phyloP scores from a whole-genome alignment of 2,888 invertebrate genomes.

The Andrena bicolor region DNA sequence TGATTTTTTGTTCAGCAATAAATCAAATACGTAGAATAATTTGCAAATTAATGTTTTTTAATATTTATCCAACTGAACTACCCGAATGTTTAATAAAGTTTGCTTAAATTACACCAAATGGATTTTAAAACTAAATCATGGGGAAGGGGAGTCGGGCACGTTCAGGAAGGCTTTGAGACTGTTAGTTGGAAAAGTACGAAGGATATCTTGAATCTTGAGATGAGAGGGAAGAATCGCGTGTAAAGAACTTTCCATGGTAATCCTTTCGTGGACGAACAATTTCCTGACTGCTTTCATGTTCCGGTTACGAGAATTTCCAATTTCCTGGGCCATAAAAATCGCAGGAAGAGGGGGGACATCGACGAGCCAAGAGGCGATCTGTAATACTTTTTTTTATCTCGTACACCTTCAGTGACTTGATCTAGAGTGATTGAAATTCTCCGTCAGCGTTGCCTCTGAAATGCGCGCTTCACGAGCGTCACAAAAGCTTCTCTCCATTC shows the following conservation, averaged over 20 bases:
- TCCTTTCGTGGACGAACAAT: slow-evolving; percentile 12
- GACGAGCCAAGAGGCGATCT: neutral
- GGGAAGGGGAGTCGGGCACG: no score
- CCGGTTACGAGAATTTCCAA: slow-evolving; percentile 53
- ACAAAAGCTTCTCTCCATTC: neutral
- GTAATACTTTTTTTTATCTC: neutral
- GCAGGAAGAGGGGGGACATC: neutral
- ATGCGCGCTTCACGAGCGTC: neutral
- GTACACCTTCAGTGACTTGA: neutral
- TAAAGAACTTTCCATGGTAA: neutral
- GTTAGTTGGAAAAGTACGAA: neutral
- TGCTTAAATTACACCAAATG: no score
- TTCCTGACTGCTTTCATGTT: slow-evolving; percentile 18
- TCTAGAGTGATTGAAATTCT: slow-evolving; percentile 15
- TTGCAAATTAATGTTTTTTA: no score
- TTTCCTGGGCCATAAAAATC: slow-evolving; percentile 37
- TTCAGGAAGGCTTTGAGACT: no score
- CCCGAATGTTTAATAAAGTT: no score
- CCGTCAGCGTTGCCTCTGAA: neutral
- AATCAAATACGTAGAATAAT: no score
- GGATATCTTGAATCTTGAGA: slow-evolving; percentile 1
- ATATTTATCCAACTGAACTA: no score
- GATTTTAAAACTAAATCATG: no score
- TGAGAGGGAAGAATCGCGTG: neutral
- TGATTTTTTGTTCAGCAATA: no score